Conservation (phyloP, 2,113 vertebrate genomes). For the Paradisaea rubra region DNA sequence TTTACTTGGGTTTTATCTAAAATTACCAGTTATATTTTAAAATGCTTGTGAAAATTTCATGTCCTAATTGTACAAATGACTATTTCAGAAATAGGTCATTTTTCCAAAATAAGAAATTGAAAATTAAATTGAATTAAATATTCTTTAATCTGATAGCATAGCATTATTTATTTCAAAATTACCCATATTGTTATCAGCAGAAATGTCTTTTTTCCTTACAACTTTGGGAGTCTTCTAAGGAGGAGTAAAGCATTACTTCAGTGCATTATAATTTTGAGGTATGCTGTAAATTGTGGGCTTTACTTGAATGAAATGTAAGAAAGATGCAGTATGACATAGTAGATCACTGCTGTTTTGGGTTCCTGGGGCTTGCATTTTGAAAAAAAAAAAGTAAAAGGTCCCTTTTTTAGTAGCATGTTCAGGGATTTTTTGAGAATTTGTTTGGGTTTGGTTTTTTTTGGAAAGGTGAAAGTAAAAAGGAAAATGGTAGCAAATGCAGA, state of each 20-base stretch:
- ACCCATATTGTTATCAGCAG: not conserved
- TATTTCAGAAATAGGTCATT: not conserved
- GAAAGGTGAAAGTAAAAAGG: not conserved
- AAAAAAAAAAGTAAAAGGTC: not conserved
- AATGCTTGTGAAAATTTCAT: not conserved
- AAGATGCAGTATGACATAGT: not conserved
- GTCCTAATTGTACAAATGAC: not conserved
- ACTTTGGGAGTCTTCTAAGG: not conserved
- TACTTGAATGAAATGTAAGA: not conserved
- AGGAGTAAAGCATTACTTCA: not conserved
- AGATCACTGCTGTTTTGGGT: not conserved
- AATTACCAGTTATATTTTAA: not conserved
- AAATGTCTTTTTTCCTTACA: not conserved
- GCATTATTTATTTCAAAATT: not conserved
- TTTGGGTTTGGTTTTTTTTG: not conserved
- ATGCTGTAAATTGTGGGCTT: not conserved
- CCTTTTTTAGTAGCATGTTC: not conserved
- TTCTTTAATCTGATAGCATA: not conserved
- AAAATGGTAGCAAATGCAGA: not conserved
- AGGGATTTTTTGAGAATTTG: not conserved
- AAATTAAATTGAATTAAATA: not conserved
- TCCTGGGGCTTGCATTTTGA: not conserved
- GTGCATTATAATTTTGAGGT: not conserved
- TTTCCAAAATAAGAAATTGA: not conserved
- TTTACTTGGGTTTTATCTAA: not conserved